Percentiles rank a stretch among this genome's conserved stretches.
phyloP scores from a whole-genome alignment of 2,797 vertebrate genomes.

The Poecilia gillii region DNA sequence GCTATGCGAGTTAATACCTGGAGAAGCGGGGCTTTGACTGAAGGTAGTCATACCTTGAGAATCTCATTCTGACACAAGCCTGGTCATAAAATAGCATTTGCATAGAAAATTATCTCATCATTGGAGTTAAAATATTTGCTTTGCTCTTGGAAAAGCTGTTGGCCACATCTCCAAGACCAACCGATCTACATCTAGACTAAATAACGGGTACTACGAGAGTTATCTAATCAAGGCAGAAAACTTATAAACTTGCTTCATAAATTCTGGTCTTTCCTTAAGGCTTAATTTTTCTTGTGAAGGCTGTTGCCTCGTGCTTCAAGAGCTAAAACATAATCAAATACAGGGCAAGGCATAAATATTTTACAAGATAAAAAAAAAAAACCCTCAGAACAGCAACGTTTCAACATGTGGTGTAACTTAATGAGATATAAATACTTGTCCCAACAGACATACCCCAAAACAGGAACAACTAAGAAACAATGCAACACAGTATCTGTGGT shows the following conservation, averaged over 20 bases:
- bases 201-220: background rate
- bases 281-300: slow-evolving; percentile 13
- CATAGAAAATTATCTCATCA: background rate
- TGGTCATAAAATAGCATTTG: background rate
- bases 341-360: background rate
- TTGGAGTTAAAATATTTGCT: background rate
- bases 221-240: background rate
- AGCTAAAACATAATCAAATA: background rate
- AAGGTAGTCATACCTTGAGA: background rate
- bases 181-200: background rate
- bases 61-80: background rate
- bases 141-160: background rate
- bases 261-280: background rate
- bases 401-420: background rate
- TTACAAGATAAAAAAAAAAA: background rate
- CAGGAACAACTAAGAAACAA: background rate
- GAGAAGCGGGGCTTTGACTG: background rate
- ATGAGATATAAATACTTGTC: background rate
- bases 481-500: slow-evolving; percentile 12
- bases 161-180: background rate
- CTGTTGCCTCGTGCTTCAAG: slow-evolving; percentile 6
- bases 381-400: slow-evolving; percentile 7
- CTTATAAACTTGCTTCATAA: background rate
- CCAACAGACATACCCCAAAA: background rate
- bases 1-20: background rate